Percentiles rank a stretch among this genome's conserved stretches.
Evolutionary conservation across 2,888 invertebrate species (phyloP).

Genomic region (Drosophila robusta): DNA sequence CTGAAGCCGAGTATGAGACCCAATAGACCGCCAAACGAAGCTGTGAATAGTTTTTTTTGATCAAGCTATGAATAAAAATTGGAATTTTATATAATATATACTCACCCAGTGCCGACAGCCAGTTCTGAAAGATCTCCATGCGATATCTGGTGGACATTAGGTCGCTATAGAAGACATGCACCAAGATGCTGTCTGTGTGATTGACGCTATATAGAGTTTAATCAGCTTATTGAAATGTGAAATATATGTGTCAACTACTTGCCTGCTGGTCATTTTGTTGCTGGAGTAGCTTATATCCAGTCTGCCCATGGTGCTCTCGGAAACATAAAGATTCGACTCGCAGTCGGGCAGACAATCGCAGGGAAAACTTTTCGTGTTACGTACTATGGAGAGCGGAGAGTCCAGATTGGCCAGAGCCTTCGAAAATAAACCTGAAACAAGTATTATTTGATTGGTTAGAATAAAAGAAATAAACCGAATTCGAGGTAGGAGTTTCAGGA

Average conservation of each 20-base stretch:
- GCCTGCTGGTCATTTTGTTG: conserved; percentile 81
- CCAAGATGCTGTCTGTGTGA: conserved; percentile 86
- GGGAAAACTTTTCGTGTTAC: conserved; percentile 65
- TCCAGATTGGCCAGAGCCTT: conserved; percentile 85
- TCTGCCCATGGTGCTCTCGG: conserved; percentile 88
- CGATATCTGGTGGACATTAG: conserved; percentile 89
- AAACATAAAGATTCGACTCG: conserved; percentile 87
- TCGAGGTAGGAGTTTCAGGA: too few relatives aligned
- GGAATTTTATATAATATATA: not conserved
- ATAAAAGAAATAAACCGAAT: too few relatives aligned
- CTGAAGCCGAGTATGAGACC: conserved; percentile 90
- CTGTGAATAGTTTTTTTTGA: conserved; percentile 85
- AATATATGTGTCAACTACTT: conserved; percentile 12
- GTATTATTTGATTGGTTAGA: not conserved
- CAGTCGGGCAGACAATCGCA: conserved; percentile 89
- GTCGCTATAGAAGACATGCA: conserved; percentile 91
- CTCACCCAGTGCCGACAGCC: conserved; percentile 89
- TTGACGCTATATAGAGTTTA: conserved; percentile 47
- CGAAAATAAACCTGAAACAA: conserved; percentile 54
- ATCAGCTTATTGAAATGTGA: not conserved
- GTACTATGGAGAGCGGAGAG: conserved; percentile 63
- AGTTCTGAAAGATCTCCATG: conserved; percentile 89
- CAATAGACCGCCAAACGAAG: conserved; percentile 89
- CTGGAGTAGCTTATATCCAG: conserved; percentile 85
- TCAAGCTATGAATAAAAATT: not conserved